Base-by-base conservation (phyloP, 2,113 vertebrate species). In the Nothoprocta perdicaria region DNA sequence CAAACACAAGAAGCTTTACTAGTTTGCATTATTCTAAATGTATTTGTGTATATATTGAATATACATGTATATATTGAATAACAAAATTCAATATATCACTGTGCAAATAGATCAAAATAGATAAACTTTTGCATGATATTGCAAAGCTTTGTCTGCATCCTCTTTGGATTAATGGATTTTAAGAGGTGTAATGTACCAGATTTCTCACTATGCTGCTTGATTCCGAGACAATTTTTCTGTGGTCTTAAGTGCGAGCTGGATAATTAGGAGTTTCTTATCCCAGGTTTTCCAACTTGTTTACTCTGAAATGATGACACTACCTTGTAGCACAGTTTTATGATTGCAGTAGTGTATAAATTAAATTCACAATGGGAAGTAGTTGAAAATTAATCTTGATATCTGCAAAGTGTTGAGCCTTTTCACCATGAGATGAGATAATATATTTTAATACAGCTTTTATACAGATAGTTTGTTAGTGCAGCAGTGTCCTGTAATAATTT, bases 221-320 rank as follows among this genome's bases (percentile, higher is more conserved):
- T 71, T 90, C 48, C n/a, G 79, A 66, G 46, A 75, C 88, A 81
- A 62, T 84, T 82, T 35, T 90, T 88, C 41, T 92, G 45, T 48
- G 68, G 69, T 35, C 21, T 57, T 78, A 60, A 43, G 29, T 89
- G 35, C 38, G 55, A 89, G 67, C 13, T 89, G 77, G 85, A 38
- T 81, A 68, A 74, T 83, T 58, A 40, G 55, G 29, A 74, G 27
- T 88, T 76, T 63, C 85, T 90, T 93, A 61, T 79, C 81, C 89
- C 79, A 33, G 75, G 55, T 87, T 93, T 93, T 80, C 87, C 82
- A 72, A 66, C 60, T 94, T 89, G 41, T 80, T 95, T 94, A 85
- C 72, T 14, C 87, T 80, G 87, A 91, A 85, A 80, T 87, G 46
- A 58, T 13, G 14, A 61, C 82, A 89, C 58, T 89, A 71, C 50